Evolutionary conservation across 2,113 vertebrate genomes (phyloP).

Genomic region (Planiliza haematocheilus): DNA sequence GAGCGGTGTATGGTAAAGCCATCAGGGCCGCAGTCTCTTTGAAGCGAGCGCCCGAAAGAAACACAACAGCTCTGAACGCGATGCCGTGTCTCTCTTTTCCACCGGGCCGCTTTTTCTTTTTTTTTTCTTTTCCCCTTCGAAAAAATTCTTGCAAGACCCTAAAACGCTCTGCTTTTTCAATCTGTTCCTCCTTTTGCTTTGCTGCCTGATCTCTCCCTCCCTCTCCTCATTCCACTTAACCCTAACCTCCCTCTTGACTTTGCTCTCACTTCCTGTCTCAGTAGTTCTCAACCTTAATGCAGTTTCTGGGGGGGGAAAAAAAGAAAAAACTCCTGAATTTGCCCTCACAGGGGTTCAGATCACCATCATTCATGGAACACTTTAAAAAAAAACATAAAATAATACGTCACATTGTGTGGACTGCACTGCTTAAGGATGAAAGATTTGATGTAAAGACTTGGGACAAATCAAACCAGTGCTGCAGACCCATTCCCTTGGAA

Average conservation of each 20-base stretch:
- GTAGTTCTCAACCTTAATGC: background rate
- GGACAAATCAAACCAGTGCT: too few species aligned
- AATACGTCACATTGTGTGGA: too few species aligned
- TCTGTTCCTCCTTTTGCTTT: constrained; percentile 50
- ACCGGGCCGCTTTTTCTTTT: constrained; percentile 45
- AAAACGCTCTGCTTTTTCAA: constrained; percentile 78
- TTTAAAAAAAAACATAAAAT: too few species aligned
- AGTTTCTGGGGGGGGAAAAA: too few species aligned
- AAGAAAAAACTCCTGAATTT: background rate
- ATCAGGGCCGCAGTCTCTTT: constrained; percentile 76
- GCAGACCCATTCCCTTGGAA: too few species aligned
- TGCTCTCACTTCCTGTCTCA: constrained; percentile 5
- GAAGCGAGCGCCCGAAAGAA: constrained; percentile 74
- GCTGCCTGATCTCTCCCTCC: constrained; percentile 29
- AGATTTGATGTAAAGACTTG: too few species aligned
- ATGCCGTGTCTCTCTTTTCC: constrained; percentile 69
- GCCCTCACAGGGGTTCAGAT: too few species aligned
- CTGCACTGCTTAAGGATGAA: too few species aligned
- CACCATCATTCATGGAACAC: too few species aligned
- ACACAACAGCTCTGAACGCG: constrained; percentile 77
- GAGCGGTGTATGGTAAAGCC: constrained; percentile 76
- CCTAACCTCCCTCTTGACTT: constrained; percentile 36
- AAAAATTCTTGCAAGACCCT: constrained; percentile 73
- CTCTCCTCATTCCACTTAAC: constrained; percentile 43
- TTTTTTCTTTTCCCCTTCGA: constrained; percentile 38